Conservation (phyloP, 1,140 invertebrate species). For the Calycopis cecrops region DNA sequence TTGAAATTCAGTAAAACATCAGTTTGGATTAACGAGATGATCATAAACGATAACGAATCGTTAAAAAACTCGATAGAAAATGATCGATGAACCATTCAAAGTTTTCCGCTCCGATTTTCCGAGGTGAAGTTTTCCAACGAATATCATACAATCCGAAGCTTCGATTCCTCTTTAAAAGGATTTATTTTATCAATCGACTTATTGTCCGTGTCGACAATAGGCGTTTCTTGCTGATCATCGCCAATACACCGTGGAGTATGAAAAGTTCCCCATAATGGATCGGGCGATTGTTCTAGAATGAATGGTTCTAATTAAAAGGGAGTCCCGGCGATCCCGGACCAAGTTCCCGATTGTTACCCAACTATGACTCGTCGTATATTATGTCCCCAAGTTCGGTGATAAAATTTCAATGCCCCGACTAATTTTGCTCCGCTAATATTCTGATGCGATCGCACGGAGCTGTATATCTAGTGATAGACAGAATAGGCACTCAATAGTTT, state of each 20-base stretch:
- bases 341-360: conserved; percentile 7
- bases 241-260: conserved; percentile 5
- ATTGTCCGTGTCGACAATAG: conserved; percentile 5
- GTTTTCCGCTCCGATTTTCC: too few species aligned
- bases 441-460: too few species aligned
- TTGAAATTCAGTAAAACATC: too few species aligned
- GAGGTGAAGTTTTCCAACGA: too few species aligned
- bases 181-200: conserved; percentile 7
- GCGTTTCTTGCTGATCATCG: conserved; percentile 9
- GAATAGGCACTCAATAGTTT: too few species aligned
- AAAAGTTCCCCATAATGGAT: conserved; percentile 8
- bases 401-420: neutral
- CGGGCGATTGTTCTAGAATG: conserved; percentile 2
- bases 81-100: too few species aligned
- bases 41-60: too few species aligned
- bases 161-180: conserved; percentile 16
- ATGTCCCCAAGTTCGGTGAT: neutral
- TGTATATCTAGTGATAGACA: too few species aligned
- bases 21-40: too few species aligned
- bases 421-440: neutral
- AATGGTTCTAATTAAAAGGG: conserved; percentile 6
- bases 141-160: conserved; percentile 25
- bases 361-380: conserved; percentile 1
- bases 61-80: too few species aligned
- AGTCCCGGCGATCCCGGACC: conserved; percentile 2